phyloP scores from a whole-genome alignment of 2,797 vertebrate species.

The Malurus leucopterus region DNA sequence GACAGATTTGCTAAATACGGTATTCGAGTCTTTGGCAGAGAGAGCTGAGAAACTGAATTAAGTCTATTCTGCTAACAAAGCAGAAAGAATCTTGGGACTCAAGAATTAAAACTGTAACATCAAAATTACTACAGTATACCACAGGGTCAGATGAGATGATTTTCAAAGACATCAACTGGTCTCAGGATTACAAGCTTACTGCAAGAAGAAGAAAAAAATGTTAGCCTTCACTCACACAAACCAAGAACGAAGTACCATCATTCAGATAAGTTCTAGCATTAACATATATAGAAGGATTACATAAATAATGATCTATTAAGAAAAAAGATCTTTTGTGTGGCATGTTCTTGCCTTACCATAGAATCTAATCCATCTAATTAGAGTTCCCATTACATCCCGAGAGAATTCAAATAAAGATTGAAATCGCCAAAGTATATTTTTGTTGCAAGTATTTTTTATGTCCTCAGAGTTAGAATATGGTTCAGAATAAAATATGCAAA shows the following conservation, averaged over 20 bases:
- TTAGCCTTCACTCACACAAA: background rate
- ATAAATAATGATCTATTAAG: background rate
- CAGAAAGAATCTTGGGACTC: background rate
- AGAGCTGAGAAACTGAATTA: background rate
- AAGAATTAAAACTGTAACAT: background rate
- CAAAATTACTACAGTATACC: background rate
- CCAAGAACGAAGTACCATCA: background rate
- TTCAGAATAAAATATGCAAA: background rate
- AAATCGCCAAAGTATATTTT: background rate
- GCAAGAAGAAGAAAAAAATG: background rate
- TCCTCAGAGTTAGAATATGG: background rate
- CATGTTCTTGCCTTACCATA: background rate
- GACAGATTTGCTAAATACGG: background rate
- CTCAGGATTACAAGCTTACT: background rate
- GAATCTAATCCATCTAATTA: background rate
- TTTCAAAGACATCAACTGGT: conserved; percentile 11
- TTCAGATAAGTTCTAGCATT: background rate
- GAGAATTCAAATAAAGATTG: background rate
- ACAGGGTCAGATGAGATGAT: background rate
- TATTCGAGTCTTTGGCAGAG: background rate
- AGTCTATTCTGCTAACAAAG: background rate
- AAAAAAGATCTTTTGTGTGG: background rate
- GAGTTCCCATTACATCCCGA: background rate
- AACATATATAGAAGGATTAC: background rate
- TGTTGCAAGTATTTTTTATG: background rate